Conservation (phyloP, 30 jellyfish, hydroid and myxozoan species). For the Nemopilema nomurai region DNA sequence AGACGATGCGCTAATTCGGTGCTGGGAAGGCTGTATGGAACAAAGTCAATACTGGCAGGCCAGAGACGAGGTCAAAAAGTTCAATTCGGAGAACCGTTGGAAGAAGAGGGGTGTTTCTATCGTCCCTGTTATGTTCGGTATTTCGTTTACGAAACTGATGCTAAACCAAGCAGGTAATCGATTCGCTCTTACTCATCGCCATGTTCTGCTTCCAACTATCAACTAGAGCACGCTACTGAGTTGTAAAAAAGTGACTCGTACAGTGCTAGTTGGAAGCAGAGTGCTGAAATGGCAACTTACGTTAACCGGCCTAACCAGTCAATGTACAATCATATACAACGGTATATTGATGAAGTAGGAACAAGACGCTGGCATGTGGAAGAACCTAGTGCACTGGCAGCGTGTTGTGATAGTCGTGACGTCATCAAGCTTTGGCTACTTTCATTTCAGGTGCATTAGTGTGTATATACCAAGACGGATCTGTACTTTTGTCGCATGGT, state of each 20-base stretch:
- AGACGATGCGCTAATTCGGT: constrained; percentile 18
- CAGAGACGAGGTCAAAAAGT: constrained; percentile 25
- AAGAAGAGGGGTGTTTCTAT: constrained; percentile 45
- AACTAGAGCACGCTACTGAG: no score
- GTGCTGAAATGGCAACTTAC: no score
- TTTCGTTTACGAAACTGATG: constrained; percentile 3
- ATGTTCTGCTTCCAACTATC: no score
- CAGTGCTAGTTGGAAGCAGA: no score
- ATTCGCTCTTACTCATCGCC: no score
- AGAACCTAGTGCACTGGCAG: not conserved
- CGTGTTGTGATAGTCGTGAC: no score
- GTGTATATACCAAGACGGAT: constrained; percentile 27
- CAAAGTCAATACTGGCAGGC: constrained; percentile 21
- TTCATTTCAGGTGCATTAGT: constrained; percentile 30
- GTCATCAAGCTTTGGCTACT: no score
- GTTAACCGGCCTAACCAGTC: no score
- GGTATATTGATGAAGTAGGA: no score
- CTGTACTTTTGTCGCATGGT: constrained; percentile 42
- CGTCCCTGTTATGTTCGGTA: constrained; percentile 35
- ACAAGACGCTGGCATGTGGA: no score
- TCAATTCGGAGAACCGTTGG: constrained; percentile 37
- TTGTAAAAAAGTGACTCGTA: no score
- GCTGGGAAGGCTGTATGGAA: constrained; percentile 41
- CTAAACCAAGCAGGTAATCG: constrained; percentile 47
- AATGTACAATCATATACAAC: no score